Conservation (phyloP, 1,140 invertebrate species). For the Magallana gigas region DNA sequence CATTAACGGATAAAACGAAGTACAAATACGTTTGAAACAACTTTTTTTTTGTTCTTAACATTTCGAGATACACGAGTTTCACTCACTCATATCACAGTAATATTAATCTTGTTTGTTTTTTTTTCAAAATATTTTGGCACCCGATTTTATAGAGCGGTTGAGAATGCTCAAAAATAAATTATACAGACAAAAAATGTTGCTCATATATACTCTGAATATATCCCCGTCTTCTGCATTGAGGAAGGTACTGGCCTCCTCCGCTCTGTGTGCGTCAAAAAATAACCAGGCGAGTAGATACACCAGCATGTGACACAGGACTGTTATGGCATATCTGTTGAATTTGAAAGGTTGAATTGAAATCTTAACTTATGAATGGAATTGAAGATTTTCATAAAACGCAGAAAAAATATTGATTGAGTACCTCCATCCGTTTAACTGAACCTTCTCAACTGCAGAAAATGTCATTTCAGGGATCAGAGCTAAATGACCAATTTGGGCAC, state of each 20-base stretch:
- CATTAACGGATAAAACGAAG: too few relatives aligned
- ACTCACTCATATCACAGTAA: too few relatives aligned
- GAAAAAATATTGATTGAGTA: constrained; percentile 69
- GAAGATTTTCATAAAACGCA: too few relatives aligned
- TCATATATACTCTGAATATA: constrained; percentile 85
- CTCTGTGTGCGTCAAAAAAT: constrained; percentile 78
- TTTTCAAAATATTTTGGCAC: too few relatives aligned
- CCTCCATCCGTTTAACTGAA: constrained; percentile 93
- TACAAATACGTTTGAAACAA: too few relatives aligned
- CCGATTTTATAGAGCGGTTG: too few relatives aligned
- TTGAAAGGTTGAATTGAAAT: too few relatives aligned
- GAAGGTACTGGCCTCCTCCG: constrained; percentile 76
- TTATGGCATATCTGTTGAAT: constrained; percentile 86
- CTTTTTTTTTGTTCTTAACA: too few relatives aligned
- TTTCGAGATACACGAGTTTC: too few relatives aligned
- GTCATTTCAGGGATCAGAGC: constrained; percentile 91
- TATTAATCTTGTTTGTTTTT: too few relatives aligned
- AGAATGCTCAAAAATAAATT: too few relatives aligned
- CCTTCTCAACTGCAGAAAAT: constrained; percentile 86
- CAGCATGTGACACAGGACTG: constrained; percentile 87
- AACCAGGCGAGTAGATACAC: constrained; percentile 89
- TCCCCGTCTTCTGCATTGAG: constrained; percentile 86
- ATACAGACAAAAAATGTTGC: neutral
- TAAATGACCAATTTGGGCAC: constrained; percentile 96
- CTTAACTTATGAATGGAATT: too few relatives aligned